Percentiles rank a stretch among this genome's conserved stretches.
Conservation (phyloP, 2,888 invertebrate genomes). For the Euproctis similis region DNA sequence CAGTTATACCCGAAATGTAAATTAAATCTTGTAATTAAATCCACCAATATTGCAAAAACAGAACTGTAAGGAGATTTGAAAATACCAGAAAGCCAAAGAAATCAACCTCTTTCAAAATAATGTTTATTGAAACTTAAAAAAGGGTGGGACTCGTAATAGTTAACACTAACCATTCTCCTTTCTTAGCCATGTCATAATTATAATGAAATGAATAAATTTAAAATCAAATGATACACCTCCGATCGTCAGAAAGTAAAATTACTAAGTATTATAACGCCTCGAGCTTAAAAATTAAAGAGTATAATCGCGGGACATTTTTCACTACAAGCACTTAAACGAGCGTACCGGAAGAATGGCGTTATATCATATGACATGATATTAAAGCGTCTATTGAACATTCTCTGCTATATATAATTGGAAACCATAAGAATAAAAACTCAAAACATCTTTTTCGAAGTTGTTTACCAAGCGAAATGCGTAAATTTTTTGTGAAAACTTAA, state of each 20-base stretch:
- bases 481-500: too few species aligned
- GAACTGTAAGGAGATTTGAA: too few species aligned
- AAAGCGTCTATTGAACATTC: conserved; percentile 24
- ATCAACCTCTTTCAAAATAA: too few species aligned
- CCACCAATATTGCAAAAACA: too few species aligned
- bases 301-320: conserved; percentile 38
- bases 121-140: too few species aligned
- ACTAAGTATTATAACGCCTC: conserved; percentile 23
- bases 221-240: conserved; percentile 21
- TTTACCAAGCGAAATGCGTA: too few species aligned
- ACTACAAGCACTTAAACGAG: conserved; percentile 16
- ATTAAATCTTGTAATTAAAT: too few species aligned
- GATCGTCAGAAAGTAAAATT: conserved; percentile 31
- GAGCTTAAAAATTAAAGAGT: conserved; percentile 28
- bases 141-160: too few species aligned
- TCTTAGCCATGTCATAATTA: not conserved
- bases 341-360: conserved; percentile 21
- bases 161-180: too few species aligned
- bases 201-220: conserved; percentile 19
- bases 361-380: conserved; percentile 18
- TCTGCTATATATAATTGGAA: conserved; percentile 3
- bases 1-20: too few species aligned
- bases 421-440: too few species aligned
- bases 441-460: conserved; percentile 16
- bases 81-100: too few species aligned